phyloP scores from a whole-genome alignment of 2,797 vertebrate genomes.

The Gallinago solitaria region DNA sequence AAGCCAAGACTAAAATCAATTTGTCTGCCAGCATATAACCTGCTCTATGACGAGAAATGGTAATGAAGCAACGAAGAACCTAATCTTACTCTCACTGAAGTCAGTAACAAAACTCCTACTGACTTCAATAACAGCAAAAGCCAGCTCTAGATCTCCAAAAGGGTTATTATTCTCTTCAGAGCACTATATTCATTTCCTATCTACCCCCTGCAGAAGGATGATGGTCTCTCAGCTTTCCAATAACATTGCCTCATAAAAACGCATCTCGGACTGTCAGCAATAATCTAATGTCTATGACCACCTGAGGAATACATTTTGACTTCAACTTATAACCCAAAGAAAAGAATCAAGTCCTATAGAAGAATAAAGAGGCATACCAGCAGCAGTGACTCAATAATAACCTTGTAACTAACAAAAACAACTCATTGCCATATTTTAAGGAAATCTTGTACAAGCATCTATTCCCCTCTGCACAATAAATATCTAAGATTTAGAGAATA shows the following conservation, averaged over 20 bases:
- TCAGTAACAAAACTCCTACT: neutral
- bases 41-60: neutral
- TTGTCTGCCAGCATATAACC: neutral
- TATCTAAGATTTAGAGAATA: neutral
- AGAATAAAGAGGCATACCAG: neutral
- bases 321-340: neutral
- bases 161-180: neutral
- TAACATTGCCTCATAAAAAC: neutral
- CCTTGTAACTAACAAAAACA: neutral
- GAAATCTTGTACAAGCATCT: neutral
- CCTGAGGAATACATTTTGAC: neutral
- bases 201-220: neutral
- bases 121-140: neutral
- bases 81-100: neutral
- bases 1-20: neutral
- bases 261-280: neutral
- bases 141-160: neutral
- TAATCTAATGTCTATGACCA: neutral
- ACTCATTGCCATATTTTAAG: neutral
- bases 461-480: neutral
- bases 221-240: neutral
- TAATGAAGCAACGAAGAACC: neutral
- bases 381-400: neutral
- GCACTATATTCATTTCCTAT: neutral
- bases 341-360: neutral